Base-by-base conservation (phyloP, 53 echinoderm and acorn worm species). In the Echinometra lucunter region DNA sequence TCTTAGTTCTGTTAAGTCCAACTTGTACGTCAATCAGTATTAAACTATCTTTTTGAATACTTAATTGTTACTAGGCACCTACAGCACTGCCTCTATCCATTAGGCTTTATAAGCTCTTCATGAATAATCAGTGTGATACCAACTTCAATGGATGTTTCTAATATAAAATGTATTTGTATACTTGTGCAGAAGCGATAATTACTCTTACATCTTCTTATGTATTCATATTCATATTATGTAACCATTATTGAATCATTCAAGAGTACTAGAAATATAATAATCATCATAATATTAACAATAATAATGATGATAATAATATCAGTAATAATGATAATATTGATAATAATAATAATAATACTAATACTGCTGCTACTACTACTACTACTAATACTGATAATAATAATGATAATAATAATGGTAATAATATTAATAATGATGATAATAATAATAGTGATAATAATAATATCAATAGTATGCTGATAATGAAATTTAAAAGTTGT, bases 61-160 rank as follows among this genome's bases (percentile, higher is more conserved):
- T 30, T 85, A 85, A 85, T 85, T 85, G 13, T n/a, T n/a, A 49
- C 49, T 30, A 45, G 49, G 47, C 40, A 85, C 85, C 78, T 42
- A 32, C 4, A 78, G 78, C 42, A 19, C 78, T 19, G 21, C 42
- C 30, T 49, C 53, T 30, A 11, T 85, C 85, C 28, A 85, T 81
- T 21, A 81, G 81, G 44, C 81, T 28, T 45, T 11, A 38, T 85
- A n/a, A 85, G 49, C 49, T 7, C 15, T 11, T 85, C 56, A 49
- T 85, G 85, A 85, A 85, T 85, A 85, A 85, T 85, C 47, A 85
- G 49, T 85, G 85, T 49, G 28, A 49, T 30, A 30, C 49, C 47
- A 12, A 47, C 85, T 44, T 44, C 10, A 49, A 21, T 44, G 19
- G 12, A 47, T 45, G 49, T 28, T 85, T 16, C 18, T 42, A 21